These are phyloP conservation scores for Microctenopoma lineatum DNA, from an alignment of 2,797 vertebrate species.

Conservation along the genomic window DNA sequence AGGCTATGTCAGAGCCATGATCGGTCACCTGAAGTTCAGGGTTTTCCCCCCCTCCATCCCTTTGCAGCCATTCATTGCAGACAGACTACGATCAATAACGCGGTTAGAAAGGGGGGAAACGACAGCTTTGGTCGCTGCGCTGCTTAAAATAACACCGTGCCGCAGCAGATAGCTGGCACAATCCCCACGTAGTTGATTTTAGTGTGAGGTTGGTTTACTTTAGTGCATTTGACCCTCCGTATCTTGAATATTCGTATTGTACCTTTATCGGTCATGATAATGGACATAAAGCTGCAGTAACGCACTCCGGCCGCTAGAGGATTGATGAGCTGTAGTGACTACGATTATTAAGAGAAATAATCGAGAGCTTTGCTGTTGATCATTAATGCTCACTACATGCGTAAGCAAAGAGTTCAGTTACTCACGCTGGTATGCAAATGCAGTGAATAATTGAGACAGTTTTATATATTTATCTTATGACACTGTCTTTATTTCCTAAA, in stretches of 20 bases:
- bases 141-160: constrained; percentile 7
- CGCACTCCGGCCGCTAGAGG: constrained; percentile 84
- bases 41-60: constrained; percentile 74
- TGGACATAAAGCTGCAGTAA: constrained; percentile 74
- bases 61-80: constrained; percentile 90
- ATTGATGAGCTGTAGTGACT: constrained; percentile 67
- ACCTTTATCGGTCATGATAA: constrained; percentile 81
- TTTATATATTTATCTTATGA: constrained; percentile 65
- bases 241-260: constrained; percentile 80
- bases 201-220: constrained; percentile 68
- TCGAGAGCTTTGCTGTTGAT: constrained; percentile 56
- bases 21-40: constrained; percentile 99
- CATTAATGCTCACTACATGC: constrained; percentile 46
- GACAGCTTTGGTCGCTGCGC: constrained; percentile 32
- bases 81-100: constrained; percentile 88
- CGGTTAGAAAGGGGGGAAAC: constrained; percentile 66
- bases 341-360: constrained; percentile 67
- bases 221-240: constrained; percentile 76
- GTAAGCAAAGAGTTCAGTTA: constrained; percentile 61
- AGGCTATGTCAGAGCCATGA: constrained; percentile 88
- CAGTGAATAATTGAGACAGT: constrained; percentile 56
- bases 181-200: constrained; percentile 33
- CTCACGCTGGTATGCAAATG: constrained; percentile 72
- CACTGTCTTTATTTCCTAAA: constrained; percentile 69
- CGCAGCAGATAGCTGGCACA: constrained; percentile 9